Evolutionary conservation across 2,888 invertebrate species (phyloP), one percentile per base, ranked within the genome.

Genomic region (Cynaeus angustus): DNA sequence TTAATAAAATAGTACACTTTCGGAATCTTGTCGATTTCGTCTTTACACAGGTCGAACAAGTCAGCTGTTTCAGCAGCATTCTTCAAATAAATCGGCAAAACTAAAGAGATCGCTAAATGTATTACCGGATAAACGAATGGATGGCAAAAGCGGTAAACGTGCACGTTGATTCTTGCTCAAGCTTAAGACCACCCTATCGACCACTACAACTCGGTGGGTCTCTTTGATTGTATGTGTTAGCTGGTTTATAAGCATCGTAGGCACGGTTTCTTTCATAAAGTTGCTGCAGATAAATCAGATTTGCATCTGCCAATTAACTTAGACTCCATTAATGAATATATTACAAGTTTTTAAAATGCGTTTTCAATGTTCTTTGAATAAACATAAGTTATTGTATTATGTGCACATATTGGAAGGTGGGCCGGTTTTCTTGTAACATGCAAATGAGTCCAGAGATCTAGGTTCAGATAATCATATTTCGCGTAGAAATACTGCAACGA

Each of bases 241-340:
- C 59, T 21, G 41, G 38, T 62, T 46, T 62, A 46, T 46, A 16
- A 38, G n/a, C 46, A 7, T 62, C 59, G 59, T 59, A 28, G 50
- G 43, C 37, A 64, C 12, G 14, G 41, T 10, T 52, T 67, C 41
- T 62, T 55, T 55, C 55, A 55, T 55, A 62, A 48, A 41, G n/a
- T 12, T 38, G 38, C 70, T 77, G 75, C 78, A 70, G 75, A 76
- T 76, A 74, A 65, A 68, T 71, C 70, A 61, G 71, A 68, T 70
- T 70, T 70, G 71, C 71, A 62, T 65, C 61, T 66, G 66, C 71
- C 70, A 72, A 74, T 74, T 74, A 74, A 55, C 45, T 33, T 52
- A 46, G 70, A 72, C 72, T 66, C 4, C 53, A 56, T 59, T 72
- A 68, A 74, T 74, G 72, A 70, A 73, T 72, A 71, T 68, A 71